Conservation (phyloP, 1,140 invertebrate species). For the Homarus americanus region DNA sequence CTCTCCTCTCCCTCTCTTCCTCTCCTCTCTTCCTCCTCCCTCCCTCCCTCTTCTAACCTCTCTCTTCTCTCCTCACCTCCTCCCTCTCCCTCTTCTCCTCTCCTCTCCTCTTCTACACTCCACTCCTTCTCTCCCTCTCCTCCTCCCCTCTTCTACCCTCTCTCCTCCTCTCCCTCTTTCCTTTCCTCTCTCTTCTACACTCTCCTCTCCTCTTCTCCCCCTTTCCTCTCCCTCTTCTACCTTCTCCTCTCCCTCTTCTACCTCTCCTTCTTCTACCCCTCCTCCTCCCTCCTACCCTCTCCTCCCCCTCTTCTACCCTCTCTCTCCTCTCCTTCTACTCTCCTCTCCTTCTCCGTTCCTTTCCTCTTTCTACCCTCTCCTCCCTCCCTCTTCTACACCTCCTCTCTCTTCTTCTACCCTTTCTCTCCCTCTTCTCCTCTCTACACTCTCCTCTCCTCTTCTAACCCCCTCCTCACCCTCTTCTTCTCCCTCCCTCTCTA, state of each 20-base stretch:
- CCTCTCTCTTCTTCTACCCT: neutral
- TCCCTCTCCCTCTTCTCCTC: too few species aligned
- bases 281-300: neutral
- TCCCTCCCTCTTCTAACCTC: neutral
- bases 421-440: neutral
- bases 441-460: neutral
- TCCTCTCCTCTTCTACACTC: too few species aligned
- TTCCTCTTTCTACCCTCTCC: too few species aligned
- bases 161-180: neutral
- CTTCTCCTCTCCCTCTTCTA: neutral
- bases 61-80: neutral
- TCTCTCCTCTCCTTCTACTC: neutral
- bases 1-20: neutral
- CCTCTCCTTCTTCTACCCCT: neutral
- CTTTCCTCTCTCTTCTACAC: neutral
- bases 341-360: conserved; percentile 1
- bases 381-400: neutral
- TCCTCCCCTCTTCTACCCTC: neutral
- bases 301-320: neutral
- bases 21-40: neutral
- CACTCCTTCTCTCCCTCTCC: neutral
- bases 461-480: neutral
- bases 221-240: neutral
- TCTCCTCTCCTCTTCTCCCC: neutral
- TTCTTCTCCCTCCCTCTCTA: neutral